Percentiles rank a stretch among this genome's conserved stretches.
phyloP scores from a whole-genome alignment of 2,797 vertebrate genomes.

The Onychomys arenicola region DNA sequence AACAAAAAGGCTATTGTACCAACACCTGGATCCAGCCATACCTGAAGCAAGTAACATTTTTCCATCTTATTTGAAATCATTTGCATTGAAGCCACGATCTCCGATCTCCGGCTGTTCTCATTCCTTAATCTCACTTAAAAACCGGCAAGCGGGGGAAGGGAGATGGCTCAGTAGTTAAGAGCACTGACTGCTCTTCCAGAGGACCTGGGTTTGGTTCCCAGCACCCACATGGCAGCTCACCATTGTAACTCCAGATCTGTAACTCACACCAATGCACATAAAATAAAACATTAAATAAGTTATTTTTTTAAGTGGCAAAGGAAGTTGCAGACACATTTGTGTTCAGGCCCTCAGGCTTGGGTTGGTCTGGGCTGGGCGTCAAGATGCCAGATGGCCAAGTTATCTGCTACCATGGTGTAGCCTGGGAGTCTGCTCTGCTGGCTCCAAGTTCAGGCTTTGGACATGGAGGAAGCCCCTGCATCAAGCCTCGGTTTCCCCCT shows the following conservation, averaged over 20 bases:
- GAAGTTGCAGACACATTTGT: neutral
- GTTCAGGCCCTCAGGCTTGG: neutral
- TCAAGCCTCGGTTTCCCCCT: conserved; percentile 8
- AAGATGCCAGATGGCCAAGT: neutral
- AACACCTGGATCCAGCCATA: neutral
- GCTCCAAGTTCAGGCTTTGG: neutral
- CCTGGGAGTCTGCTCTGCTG: neutral
- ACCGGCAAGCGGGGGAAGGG: neutral
- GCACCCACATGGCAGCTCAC: neutral
- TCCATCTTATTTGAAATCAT: neutral
- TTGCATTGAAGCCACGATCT: neutral
- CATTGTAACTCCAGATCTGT: neutral
- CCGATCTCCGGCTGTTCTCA: neutral
- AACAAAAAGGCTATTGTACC: too few species aligned
- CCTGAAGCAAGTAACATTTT: conserved; percentile 16
- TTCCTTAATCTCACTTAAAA: neutral
- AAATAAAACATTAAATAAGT: neutral
- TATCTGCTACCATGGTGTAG: neutral
- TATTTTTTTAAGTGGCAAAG: neutral
- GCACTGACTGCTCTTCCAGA: neutral
- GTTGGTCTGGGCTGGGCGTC: neutral
- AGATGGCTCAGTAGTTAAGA: neutral
- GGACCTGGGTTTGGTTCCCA: neutral
- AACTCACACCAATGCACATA: neutral
- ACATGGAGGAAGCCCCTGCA: neutral